Base-by-base conservation (phyloP, 2,797 vertebrate genomes). In the Saxicola maurus region DNA sequence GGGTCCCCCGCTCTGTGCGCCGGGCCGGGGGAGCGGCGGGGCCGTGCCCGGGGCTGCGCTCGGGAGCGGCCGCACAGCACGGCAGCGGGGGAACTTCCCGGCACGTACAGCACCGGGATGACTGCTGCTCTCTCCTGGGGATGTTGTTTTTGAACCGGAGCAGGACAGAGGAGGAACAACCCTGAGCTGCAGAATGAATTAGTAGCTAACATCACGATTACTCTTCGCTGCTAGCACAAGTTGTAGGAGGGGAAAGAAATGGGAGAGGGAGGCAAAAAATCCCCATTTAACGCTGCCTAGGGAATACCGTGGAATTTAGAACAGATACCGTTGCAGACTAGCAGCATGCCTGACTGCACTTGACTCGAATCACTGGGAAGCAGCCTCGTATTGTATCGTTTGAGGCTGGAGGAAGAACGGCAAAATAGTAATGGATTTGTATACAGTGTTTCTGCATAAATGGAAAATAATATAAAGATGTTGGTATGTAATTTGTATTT, bases 361-460 rank as follows among this genome's bases (percentile, higher is more conserved):
- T 95, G 97, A 97, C 96, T 97, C 96, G 75, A 95, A 97, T 96
- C 97, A 52, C 97, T 96, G 98, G 96, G 98, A 97, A 97, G 96
- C 97, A 96, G 96, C 96, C 95, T 94, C 85, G 18, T 78, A 89
- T 97, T 97, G 95, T 65, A 80, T 97, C 92, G 94, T 96, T 91
- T 90, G 91, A 94, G 92, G 93, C 94, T 89, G 94, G 89, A 95
- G 69, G 82, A 94, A 94, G 92, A 95, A 86, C 30, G 18, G 66
- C 82, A 94, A 67, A 94, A 95, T 78, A 94, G 66, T 87, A 87
- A 95, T 94, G 91, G 87, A 87, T 71, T 78, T 92, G 75, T 92
- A 76, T 91, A 86, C 89, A 60, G 66, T 85, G 60, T 92, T 90
- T 90, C 92, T 96, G 78, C 91, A 14, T 74, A 91, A 89, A 92